Conservation (phyloP, 2,888 invertebrate genomes). For the Drosophila meridiana region DNA sequence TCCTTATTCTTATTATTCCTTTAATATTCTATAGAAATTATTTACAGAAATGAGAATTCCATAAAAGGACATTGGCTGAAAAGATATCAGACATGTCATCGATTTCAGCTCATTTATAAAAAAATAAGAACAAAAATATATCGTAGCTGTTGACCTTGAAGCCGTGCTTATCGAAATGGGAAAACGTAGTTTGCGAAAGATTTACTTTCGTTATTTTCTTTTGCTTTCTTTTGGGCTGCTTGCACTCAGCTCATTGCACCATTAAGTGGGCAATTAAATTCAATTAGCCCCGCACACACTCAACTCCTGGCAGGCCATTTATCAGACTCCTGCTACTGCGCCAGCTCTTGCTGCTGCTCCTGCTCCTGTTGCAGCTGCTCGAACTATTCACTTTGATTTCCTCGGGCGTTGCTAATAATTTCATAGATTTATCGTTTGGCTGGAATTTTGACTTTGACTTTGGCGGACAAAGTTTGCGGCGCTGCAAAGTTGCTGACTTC, state of each 20-base stretch:
- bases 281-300: constrained; percentile 77
- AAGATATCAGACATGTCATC: not conserved
- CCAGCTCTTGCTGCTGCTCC: not conserved
- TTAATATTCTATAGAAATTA: not conserved
- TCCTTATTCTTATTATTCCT: not conserved
- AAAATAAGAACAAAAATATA: not conserved
- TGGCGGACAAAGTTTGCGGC: constrained; percentile 28
- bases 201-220: constrained; percentile 40
- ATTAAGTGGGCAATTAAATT: constrained; percentile 85
- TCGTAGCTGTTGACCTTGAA: not conserved
- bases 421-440: constrained; percentile 68
- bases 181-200: constrained; percentile 18
- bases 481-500: constrained; percentile 15
- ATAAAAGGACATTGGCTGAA: not conserved
- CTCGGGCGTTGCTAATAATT: constrained; percentile 68
- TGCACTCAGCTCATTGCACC: constrained; percentile 80
- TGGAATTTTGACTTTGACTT: constrained; percentile 29
- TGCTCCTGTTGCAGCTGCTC: not conserved
- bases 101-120: not conserved
- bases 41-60: not conserved
- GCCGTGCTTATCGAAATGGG: constrained; percentile 8
- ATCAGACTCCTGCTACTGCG: constrained; percentile 29
- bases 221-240: constrained; percentile 33
- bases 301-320: constrained; percentile 25
- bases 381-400: constrained; percentile 56